Evolutionary conservation across 1,140 invertebrate genomes (phyloP), one percentile per base, ranked within the genome.

Genomic region (Papilio dardanus): DNA sequence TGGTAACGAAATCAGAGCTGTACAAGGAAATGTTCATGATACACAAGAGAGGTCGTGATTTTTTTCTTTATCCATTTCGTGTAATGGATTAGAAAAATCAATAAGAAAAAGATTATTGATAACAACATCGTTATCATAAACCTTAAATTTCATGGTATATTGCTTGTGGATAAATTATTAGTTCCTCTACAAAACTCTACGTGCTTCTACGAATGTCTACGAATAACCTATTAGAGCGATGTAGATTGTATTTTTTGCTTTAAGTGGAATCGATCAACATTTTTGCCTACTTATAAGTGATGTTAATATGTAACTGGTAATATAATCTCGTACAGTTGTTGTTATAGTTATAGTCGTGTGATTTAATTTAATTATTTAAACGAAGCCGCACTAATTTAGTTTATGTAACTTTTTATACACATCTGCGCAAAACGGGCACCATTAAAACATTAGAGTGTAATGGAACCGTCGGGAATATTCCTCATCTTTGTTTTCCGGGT

Each of bases 401-500:
- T 37, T 37, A 37, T 46, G 42, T 14, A 46, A 46, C 42, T 46
- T 46, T 46, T 46, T 46, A 46, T 46, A 46, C n/a, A 46, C 42
- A 46, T 46, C 42, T 46, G 42, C 8, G 4, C 42, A 46, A n/a
- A n/a, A 19, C 42, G 42, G 42, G 42, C 16, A 46, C 42, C 16
- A 46, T 46, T 42, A 46, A n/a, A 42, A n/a, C 42, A 46, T 46
- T 46, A 46, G 16, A 46, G 42, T 46, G n/a, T 46, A 46, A 46
- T 46, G n/a, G n/a, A 46, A 46, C 42, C 16, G 7, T 5, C n/a
- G 42, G 19, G 42, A 19, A 46, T 46, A 46, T 46, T 4, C n/a
- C n/a, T 19, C 42, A 46, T n/a, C 16, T 16, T 46, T 46, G 42
- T 46, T 46, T 37, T 19, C 42, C n/a, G n/a, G 42, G 16, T 46